Conservation (phyloP, 2,113 vertebrate species). For the Eulemur macaco region DNA sequence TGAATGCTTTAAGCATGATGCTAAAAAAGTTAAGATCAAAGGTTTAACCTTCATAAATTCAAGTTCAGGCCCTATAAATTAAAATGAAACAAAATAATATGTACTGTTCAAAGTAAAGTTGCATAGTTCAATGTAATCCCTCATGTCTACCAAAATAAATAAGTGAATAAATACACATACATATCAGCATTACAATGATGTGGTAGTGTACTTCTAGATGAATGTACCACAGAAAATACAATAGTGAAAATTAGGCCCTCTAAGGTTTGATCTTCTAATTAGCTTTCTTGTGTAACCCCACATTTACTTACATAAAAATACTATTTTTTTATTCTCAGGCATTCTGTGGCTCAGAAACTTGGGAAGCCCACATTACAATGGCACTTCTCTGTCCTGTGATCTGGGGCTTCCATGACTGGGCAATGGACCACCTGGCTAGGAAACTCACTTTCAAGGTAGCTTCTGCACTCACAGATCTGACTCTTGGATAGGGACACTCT, state of each 20-base stretch:
- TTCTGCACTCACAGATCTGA: not conserved
- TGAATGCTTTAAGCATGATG: not conserved
- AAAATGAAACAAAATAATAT: not conserved
- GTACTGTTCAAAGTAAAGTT: not conserved
- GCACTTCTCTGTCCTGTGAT: not conserved
- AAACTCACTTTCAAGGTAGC: not conserved
- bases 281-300: not conserved
- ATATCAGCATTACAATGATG: not conserved
- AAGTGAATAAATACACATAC: not conserved
- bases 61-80: not conserved
- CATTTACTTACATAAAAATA: not conserved
- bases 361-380: rapidly evolving
- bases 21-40: not conserved
- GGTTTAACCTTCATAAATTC: not conserved
- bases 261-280: not conserved
- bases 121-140: not conserved
- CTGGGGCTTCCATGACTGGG: not conserved
- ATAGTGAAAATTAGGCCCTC: not conserved
- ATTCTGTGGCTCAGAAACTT: not conserved
- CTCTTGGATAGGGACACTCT: rapidly evolving
- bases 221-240: not conserved
- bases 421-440: not conserved
- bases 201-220: not conserved
- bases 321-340: not conserved
- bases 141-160: not conserved